These are phyloP conservation scores for Capromys pilorides DNA, from an alignment of 2,797 vertebrate genomes.

Conservation along the genomic window DNA sequence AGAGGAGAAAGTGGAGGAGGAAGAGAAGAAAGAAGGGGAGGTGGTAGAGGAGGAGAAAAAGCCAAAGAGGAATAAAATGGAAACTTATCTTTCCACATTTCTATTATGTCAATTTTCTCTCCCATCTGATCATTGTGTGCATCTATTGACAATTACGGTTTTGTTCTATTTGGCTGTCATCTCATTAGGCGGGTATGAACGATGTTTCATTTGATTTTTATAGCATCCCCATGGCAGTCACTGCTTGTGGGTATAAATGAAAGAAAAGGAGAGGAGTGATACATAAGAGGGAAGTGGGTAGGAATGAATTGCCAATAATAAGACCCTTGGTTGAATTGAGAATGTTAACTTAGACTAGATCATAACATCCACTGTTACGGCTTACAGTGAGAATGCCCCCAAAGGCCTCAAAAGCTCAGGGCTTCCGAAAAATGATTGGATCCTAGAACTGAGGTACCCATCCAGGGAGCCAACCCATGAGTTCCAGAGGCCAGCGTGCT, in stretches of 20 bases:
- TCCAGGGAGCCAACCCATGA: neutral
- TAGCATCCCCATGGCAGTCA: neutral
- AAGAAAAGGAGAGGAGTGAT: neutral
- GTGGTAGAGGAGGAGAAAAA: no score
- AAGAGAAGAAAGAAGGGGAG: neutral
- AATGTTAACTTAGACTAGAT: no score
- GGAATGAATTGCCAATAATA: neutral
- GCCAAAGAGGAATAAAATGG: no score
- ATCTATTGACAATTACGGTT: neutral
- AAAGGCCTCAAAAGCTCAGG: neutral
- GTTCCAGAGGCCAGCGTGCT: neutral
- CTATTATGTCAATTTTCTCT: neutral
- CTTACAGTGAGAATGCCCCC: neutral
- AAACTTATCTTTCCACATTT: neutral
- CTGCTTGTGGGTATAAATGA: neutral
- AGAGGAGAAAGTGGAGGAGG: neutral
- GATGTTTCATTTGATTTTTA: neutral
- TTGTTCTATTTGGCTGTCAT: neutral
- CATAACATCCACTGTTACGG: neutral
- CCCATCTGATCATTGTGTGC: neutral
- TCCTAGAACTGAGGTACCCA: neutral
- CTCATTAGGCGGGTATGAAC: accelerated
- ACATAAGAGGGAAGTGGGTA: neutral
- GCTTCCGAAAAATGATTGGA: neutral
- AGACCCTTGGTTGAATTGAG: neutral